Evolutionary conservation across 1,140 invertebrate species (phyloP).

Genomic region (Musca vetustissima): DNA sequence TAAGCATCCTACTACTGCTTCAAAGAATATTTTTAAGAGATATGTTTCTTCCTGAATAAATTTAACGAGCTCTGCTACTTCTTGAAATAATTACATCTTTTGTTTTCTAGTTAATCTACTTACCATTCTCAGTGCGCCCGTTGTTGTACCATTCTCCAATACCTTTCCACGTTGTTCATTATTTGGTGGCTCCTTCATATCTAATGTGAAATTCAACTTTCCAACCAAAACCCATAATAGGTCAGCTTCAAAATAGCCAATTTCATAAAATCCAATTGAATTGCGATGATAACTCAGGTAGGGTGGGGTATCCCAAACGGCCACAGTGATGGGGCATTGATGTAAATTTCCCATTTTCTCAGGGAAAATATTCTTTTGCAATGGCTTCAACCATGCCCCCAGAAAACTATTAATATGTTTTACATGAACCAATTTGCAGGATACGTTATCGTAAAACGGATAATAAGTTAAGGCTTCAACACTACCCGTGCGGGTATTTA

Average conservation of each 20-base stretch:
- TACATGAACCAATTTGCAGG: constrained; percentile 3
- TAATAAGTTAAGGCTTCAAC: constrained; percentile 25
- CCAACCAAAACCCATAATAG: constrained; percentile 12
- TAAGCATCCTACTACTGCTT: too few species aligned
- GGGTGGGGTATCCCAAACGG: constrained; percentile 27
- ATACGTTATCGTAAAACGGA: constrained; percentile 5
- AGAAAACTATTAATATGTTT: constrained; percentile 17
- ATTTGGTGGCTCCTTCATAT: constrained; percentile 18
- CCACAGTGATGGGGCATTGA: constrained; percentile 13
- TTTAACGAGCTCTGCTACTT: neutral
- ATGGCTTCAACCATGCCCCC: neutral
- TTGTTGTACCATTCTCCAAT: constrained; percentile 9
- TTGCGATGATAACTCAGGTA: constrained; percentile 18
- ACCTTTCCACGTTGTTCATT: constrained; percentile 25
- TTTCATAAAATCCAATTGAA: constrained; percentile 4
- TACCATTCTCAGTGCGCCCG: constrained; percentile 24
- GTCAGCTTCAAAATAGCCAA: constrained; percentile 21
- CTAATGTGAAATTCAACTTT: constrained; percentile 25
- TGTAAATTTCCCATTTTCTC: constrained; percentile 5
- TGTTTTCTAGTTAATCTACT: neutral
- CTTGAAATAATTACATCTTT: neutral
- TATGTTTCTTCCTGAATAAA: too few species aligned
- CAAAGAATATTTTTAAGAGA: too few species aligned
- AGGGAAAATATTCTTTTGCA: neutral
- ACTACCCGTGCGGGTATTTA: neutral